Conservation (phyloP, 2,888 invertebrate species). For the Caenorhabditis imperialis region DNA sequence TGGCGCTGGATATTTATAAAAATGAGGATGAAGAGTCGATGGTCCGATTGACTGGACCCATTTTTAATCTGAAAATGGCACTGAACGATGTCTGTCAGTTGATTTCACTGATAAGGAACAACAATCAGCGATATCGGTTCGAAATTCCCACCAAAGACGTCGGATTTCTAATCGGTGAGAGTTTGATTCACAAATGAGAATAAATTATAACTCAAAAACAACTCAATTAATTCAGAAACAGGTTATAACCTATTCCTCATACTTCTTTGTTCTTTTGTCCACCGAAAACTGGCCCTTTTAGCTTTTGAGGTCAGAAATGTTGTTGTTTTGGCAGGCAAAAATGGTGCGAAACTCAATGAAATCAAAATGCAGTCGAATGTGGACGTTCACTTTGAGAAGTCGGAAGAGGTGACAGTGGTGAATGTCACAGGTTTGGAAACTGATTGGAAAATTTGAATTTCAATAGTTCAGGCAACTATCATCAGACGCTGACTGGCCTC, state of each 20-base stretch:
- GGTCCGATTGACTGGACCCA: slow-evolving; percentile 32
- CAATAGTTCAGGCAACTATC: slow-evolving; percentile 38
- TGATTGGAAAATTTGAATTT: neutral
- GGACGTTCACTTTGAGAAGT: slow-evolving; percentile 30
- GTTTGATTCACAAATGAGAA: neutral
- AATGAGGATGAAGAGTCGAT: slow-evolving; percentile 8
- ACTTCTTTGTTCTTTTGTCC: slow-evolving; percentile 48
- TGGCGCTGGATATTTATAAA: slow-evolving; percentile 33
- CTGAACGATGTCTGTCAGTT: slow-evolving; percentile 25
- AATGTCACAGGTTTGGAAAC: slow-evolving; percentile 17
- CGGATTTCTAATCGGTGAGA: slow-evolving; percentile 52
- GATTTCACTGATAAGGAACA: slow-evolving; percentile 29
- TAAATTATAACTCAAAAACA: no score
- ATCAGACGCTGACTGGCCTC: slow-evolving; percentile 29
- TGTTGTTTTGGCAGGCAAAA: slow-evolving; percentile 36
- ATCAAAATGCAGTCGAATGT: slow-evolving; percentile 45
- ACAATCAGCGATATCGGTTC: slow-evolving; percentile 27
- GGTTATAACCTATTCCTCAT: slow-evolving; percentile 42
- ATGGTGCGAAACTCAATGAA: slow-evolving; percentile 53
- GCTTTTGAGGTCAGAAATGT: slow-evolving; percentile 4
- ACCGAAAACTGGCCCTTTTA: slow-evolving; percentile 36
- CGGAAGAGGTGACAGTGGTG: slow-evolving; percentile 6
- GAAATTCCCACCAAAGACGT: slow-evolving; percentile 40
- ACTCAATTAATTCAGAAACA: slow-evolving; percentile 8
- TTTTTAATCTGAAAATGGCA: slow-evolving; percentile 42